Evolutionary conservation across 2,888 invertebrate genomes (phyloP), one percentile per base, ranked within the genome.

Genomic region (Macropis europaea): DNA sequence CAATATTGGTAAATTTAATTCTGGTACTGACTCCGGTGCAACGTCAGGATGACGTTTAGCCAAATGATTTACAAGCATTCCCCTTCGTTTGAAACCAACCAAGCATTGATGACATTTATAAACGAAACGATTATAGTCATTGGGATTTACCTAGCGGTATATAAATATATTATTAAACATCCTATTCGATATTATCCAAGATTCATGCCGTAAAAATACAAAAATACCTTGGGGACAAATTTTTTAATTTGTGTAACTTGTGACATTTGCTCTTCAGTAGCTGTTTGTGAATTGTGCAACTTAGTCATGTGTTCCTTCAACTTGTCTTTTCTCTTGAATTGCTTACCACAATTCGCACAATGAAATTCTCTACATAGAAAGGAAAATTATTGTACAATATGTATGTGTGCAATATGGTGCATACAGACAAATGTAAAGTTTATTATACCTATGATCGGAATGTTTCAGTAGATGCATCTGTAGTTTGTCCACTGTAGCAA

Each of bases 31-130:
- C 73, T 93, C 92, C 0, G 93, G 92, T 32, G 91, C 91, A 45
- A 94, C 92, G 59, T 93, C 92, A 24, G 95, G 93, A 92, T 95
- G 94, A 76, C 95, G 91, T 85, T 95, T 96, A 70, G 95, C 96
- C 79, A 97, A 90, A 89, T 97, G 97, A 90, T 97, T 97, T 2
- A 95, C 95, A 42, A 95, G 90, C 95, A 96, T 95, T 1, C 97
- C 97, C 73, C 97, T 93, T 59, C 97, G 92, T 91, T 97, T 95
- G 86, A 96, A 95, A 72, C 95, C 95, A 26, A 95, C 90, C 84
- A 94, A 90, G 89, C 96, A 96, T 50, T 92, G 91, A 81, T 94
- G 93, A 86, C 96, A 96, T 87, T 95, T 95, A 89, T 94, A 95
- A 68, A 94, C 92, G 86, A 94, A 95, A 50, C 94, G 91, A 84